Conservation (phyloP, 2,888 invertebrate genomes). For the Euzetes globulus region DNA sequence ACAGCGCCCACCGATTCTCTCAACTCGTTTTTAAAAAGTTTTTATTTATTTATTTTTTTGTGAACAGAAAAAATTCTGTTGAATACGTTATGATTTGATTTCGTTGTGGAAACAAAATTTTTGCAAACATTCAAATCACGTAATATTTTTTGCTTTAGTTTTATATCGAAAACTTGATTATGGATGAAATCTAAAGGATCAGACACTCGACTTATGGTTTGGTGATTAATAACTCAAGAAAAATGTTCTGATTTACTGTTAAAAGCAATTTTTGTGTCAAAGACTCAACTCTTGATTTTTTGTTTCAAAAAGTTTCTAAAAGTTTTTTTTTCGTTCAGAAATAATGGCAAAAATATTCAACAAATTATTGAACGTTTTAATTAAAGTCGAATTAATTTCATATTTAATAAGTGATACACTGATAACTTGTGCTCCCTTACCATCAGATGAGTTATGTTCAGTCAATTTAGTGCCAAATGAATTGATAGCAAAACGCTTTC, state of each 20-base stretch:
- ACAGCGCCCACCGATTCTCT: background rate
- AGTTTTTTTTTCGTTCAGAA: background rate
- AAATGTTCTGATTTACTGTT: background rate
- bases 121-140: background rate
- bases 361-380: background rate
- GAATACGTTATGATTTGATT: background rate
- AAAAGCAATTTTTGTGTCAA: background rate
- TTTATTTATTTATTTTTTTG: background rate
- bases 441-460: slow-evolving; percentile 6
- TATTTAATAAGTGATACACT: background rate
- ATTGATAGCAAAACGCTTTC: background rate
- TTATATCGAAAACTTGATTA: background rate
- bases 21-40: background rate
- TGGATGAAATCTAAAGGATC: background rate
- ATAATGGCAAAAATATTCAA: background rate
- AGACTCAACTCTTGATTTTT: background rate
- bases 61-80: background rate
- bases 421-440: background rate
- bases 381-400: background rate
- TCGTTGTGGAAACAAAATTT: background rate
- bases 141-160: background rate
- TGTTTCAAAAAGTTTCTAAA: background rate
- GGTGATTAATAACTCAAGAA: background rate
- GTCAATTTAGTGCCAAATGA: slow-evolving; percentile 20
- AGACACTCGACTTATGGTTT: background rate